Evolutionary conservation across 1,140 invertebrate species (phyloP).

Genomic region (Brachionus plicatilis): DNA sequence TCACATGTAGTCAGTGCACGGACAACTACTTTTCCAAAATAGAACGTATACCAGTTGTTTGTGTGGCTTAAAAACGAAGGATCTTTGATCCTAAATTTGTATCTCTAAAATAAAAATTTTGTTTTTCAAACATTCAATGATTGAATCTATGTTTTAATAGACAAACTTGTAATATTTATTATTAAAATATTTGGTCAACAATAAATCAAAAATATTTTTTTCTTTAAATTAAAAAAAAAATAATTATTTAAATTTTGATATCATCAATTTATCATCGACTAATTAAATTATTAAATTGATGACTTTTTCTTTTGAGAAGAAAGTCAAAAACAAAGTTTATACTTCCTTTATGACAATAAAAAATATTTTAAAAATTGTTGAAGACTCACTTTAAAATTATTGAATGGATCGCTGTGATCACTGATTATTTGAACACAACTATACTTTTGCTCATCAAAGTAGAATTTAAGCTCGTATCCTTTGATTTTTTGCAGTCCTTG

Average conservation of each 20-base stretch:
- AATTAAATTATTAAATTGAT: too few species aligned
- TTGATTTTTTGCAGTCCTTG: neutral
- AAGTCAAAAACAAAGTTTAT: neutral
- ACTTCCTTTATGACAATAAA: neutral
- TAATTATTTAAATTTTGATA: too few species aligned
- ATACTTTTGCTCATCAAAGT: neutral
- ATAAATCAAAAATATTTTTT: too few species aligned
- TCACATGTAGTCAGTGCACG: neutral
- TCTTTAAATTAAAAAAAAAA: too few species aligned
- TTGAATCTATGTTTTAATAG: too few species aligned
- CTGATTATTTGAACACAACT: neutral
- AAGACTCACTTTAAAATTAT: neutral
- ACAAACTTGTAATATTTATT: too few species aligned
- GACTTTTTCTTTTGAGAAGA: neutral
- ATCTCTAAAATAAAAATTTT: neutral
- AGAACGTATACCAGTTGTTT: neutral
- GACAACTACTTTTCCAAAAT: neutral
- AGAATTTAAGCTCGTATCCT: neutral
- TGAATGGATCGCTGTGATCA: neutral
- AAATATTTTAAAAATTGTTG: neutral
- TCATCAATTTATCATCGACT: too few species aligned
- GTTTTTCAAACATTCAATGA: too few species aligned
- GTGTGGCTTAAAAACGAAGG: neutral
- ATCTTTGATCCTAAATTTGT: conserved; percentile 12
- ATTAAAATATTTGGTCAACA: too few species aligned